These are phyloP conservation scores for Cataglyphis cursor DNA, from an alignment of 2,888 invertebrate species.

Conservation along the genomic window DNA sequence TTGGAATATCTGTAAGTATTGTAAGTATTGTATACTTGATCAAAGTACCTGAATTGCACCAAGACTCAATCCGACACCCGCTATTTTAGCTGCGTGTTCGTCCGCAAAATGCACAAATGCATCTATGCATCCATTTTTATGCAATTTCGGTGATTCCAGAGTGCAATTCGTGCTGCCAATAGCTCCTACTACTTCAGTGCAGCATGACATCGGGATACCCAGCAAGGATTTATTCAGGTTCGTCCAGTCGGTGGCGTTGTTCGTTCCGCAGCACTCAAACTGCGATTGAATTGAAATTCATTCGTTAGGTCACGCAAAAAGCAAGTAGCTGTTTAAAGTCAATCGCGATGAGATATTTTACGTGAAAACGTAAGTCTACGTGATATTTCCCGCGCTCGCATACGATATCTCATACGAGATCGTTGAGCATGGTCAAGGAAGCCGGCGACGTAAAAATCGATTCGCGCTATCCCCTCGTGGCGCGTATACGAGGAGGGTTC, in stretches of 20 bases:
- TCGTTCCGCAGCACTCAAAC: constrained; percentile 42
- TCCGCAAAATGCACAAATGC: constrained; percentile 89
- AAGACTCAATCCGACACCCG: constrained; percentile 91
- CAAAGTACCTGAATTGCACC: constrained; percentile 91
- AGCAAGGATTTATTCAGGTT: constrained; percentile 68
- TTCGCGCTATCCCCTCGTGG: constrained; percentile 16
- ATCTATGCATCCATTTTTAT: constrained; percentile 87
- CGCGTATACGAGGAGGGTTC: constrained; percentile 9
- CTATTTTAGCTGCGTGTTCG: constrained; percentile 91
- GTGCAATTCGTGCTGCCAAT: constrained; percentile 87
- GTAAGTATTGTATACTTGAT: neutral
- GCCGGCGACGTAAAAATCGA: constrained; percentile 42
- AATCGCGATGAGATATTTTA: neutral
- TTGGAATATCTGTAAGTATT: neutral
- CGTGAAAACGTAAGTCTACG: neutral
- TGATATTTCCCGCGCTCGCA: neutral
- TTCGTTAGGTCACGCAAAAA: neutral
- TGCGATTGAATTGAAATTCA: constrained; percentile 10
- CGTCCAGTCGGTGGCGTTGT: constrained; percentile 88
- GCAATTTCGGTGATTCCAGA: constrained; percentile 68
- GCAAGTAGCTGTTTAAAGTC: neutral
- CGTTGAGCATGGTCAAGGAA: constrained; percentile 56
- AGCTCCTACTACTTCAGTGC: constrained; percentile 86
- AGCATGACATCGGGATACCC: constrained; percentile 89
- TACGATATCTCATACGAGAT: constrained; percentile 18